Evolutionary conservation across 2,888 invertebrate species (phyloP), one percentile per base, ranked within the genome.

Genomic region (Sussaba pulchella): DNA sequence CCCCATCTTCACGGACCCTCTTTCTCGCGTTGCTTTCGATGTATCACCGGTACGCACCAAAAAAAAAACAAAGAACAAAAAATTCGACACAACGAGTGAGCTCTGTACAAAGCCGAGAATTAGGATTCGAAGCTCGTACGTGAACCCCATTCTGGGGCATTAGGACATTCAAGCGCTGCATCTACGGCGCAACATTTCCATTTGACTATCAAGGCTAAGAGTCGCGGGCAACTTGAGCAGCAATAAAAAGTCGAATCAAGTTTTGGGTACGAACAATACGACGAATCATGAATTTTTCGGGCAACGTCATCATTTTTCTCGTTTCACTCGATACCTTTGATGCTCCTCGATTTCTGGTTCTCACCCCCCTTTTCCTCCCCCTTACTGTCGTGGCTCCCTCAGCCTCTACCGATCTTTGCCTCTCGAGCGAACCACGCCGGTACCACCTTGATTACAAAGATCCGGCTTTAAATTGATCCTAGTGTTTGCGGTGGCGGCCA

Each of bases 391-490:
- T 8, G 19, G n/a, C 24, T 52, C 66, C n/a, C n/a, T 43, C 19
- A 14, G 21, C 57, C n/a, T 43, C 39, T 21, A 12, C 31, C 21
- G 14, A 47, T 77, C 57, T 63, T 47, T 77, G 45, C 26, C 54
- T 74, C 79, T 81, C 74, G 66, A 45, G 61, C 81, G 64, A 69
- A 84, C 82, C 83, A 86, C 86, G 86, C 83, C 69, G 73, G 85
- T 84, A 86, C 86, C 86, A 77, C 89, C 88, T 90, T 91, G 91
- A 91, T 91, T 91, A 90, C 90, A 89, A 89, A 90, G 90, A 91
- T 91, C 89, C 86, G 89, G 90, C 90, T 89, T 91, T 88, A 91
- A 91, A 91, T 89, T 88, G 89, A 88, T 88, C 87, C 85, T 83
- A 81, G 85, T 89, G 89, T 89, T 89, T 89, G 86, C 88, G 83